Conservation (phyloP, 2,113 vertebrate species). For the Etheostoma cragini region DNA sequence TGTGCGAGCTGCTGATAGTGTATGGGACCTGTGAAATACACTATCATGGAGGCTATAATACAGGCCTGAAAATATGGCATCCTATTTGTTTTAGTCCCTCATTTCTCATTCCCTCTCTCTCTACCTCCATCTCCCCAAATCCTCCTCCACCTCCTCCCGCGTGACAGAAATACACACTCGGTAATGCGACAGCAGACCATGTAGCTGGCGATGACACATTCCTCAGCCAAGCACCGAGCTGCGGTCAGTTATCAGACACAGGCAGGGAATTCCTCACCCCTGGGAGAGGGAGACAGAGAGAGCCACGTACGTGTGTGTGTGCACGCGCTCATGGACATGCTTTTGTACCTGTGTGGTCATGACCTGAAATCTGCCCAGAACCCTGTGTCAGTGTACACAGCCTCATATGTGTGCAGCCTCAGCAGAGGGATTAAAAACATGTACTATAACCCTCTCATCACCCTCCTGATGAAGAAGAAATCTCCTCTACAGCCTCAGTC, state of each 20-base stretch:
- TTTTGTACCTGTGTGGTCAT: constrained; percentile 13
- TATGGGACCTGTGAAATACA: constrained; percentile 24
- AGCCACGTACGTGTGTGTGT: not conserved
- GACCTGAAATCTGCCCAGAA: constrained; percentile 49
- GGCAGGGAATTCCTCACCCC: constrained; percentile 75
- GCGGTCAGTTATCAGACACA: constrained; percentile 75
- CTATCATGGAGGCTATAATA: not conserved
- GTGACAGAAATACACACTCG: constrained; percentile 75
- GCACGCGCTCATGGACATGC: not conserved
- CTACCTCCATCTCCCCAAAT: constrained; percentile 1
- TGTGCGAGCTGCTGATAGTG: constrained; percentile 34
- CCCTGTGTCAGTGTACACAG: constrained; percentile 31
- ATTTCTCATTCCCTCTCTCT: constrained; percentile 12
- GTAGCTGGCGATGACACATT: constrained; percentile 73
- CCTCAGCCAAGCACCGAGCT: constrained; percentile 58
- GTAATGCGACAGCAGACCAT: constrained; percentile 77
- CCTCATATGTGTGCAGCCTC: constrained; percentile 29
- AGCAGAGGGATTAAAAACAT: not conserved
- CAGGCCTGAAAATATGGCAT: constrained; percentile 30
- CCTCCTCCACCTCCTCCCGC: constrained; percentile 24
- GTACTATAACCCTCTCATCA: not conserved
- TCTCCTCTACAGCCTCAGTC: not conserved
- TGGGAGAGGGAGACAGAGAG: constrained; percentile 16
- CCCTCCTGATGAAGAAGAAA: not conserved
- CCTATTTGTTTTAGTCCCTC: constrained; percentile 46